These are phyloP conservation scores for Pristionchus exspectatus DNA, from an alignment of 2,888 invertebrate species.

Conservation along the genomic window DNA sequence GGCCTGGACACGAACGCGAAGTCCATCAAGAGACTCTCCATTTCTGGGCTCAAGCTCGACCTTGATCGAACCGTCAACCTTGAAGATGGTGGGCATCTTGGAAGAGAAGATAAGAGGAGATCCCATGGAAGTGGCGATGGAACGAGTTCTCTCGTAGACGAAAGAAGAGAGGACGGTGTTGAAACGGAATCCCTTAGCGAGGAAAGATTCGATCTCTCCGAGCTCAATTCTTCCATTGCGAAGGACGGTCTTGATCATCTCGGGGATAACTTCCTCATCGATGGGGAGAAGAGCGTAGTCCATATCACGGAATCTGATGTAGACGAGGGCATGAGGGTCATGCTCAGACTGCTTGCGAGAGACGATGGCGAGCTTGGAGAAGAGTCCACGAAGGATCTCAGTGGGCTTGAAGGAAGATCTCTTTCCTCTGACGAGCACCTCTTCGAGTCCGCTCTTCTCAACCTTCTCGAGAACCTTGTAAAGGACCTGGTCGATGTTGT, in stretches of 20 bases:
- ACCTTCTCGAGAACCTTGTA: constrained; percentile 59
- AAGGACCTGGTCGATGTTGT: constrained; percentile 65
- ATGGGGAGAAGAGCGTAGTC: constrained; percentile 69
- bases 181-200: constrained; percentile 54
- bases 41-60: constrained; percentile 53
- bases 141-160: constrained; percentile 61
- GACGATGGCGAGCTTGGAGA: constrained; percentile 67
- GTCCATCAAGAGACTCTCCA: constrained; percentile 59
- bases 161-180: constrained; percentile 57
- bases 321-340: constrained; percentile 63
- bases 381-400: constrained; percentile 63
- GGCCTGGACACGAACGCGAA: constrained; percentile 56
- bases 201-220: constrained; percentile 55
- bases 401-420: constrained; percentile 58
- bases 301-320: constrained; percentile 70
- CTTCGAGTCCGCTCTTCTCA: constrained; percentile 64
- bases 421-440: constrained; percentile 66
- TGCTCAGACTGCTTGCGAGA: constrained; percentile 57
- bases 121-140: constrained; percentile 70
- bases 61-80: constrained; percentile 49
- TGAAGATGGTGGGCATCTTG: constrained; percentile 65
- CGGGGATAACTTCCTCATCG: constrained; percentile 59
- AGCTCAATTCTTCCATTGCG: constrained; percentile 52
- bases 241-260: constrained; percentile 33
- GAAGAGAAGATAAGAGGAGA: constrained; percentile 65